Conservation (phyloP, 2,888 invertebrate species). For the Amphimallon solstitiale region DNA sequence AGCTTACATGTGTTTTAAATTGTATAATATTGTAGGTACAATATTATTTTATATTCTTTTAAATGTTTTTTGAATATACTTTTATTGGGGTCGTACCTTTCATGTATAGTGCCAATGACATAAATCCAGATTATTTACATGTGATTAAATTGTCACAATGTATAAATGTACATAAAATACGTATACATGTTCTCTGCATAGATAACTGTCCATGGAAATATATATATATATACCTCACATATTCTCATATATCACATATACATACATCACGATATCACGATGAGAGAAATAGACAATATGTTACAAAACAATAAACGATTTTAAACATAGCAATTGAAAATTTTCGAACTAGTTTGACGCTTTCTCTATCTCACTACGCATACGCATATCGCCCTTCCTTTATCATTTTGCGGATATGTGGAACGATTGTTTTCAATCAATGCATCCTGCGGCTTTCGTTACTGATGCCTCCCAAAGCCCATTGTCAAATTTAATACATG, state of each 20-base stretch:
- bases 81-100: no score
- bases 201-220: background rate
- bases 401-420: background rate
- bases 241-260: no score
- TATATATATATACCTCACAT: no score
- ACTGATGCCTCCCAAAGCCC: conserved; percentile 11
- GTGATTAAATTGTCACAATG: conserved; percentile 20
- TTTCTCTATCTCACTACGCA: background rate
- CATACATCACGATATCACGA: no score
- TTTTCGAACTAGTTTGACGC: background rate
- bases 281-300: background rate
- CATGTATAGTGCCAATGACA: background rate
- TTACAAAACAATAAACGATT: conserved; percentile 19
- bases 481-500: conserved; percentile 30
- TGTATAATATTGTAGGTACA: no score
- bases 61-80: no score
- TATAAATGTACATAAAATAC: conserved; percentile 13
- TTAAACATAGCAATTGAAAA: conserved; percentile 18
- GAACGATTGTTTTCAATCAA: conserved; percentile 33
- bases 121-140: conserved; percentile 13
- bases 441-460: conserved; percentile 16
- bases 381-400: background rate
- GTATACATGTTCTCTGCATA: background rate
- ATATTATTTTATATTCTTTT: no score
- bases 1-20: no score